Evolutionary conservation across 1,140 invertebrate species (phyloP).

Genomic region (Stenopsyche tienmushanensis): DNA sequence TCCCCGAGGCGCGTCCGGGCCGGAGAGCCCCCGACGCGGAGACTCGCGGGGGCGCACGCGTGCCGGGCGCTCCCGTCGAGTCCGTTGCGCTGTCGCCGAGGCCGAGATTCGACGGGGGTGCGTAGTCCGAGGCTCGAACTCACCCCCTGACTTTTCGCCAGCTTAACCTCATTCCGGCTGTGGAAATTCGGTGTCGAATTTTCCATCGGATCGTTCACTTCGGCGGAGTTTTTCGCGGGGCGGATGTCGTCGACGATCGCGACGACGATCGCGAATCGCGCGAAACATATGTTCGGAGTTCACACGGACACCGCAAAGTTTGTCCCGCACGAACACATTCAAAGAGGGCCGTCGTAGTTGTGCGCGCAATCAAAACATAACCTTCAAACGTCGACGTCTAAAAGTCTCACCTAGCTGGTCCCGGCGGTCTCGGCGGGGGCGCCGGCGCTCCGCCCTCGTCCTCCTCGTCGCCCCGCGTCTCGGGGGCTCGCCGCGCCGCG

Average conservation of each 20-base stretch:
- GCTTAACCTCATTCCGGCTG: slow-evolving; percentile 33
- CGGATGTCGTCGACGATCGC: background rate
- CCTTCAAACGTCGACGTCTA: slow-evolving; percentile 31
- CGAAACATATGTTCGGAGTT: slow-evolving; percentile 1
- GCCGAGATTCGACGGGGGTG: too few relatives aligned
- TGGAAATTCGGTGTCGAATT: slow-evolving; percentile 30
- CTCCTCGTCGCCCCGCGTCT: slow-evolving; percentile 45
- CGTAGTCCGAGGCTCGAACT: too few relatives aligned
- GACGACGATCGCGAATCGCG: background rate
- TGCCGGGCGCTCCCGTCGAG: too few relatives aligned
- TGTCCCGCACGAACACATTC: background rate
- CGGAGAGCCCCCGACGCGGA: too few relatives aligned
- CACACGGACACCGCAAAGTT: background rate
- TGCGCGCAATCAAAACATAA: slow-evolving; percentile 39
- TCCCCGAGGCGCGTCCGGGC: too few relatives aligned
- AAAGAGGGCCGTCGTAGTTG: slow-evolving; percentile 3
- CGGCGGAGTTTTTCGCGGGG: too few relatives aligned
- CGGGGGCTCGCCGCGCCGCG: background rate
- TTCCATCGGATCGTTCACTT: background rate
- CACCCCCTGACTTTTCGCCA: too few relatives aligned
- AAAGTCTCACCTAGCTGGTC: slow-evolving; percentile 8
- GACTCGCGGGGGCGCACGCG: too few relatives aligned
- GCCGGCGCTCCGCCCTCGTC: slow-evolving; percentile 37
- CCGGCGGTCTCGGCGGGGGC: slow-evolving; percentile 40
- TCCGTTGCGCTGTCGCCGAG: too few relatives aligned